Evolutionary conservation across 2,113 vertebrate species (phyloP).

Genomic region (Ciconia stormi): DNA sequence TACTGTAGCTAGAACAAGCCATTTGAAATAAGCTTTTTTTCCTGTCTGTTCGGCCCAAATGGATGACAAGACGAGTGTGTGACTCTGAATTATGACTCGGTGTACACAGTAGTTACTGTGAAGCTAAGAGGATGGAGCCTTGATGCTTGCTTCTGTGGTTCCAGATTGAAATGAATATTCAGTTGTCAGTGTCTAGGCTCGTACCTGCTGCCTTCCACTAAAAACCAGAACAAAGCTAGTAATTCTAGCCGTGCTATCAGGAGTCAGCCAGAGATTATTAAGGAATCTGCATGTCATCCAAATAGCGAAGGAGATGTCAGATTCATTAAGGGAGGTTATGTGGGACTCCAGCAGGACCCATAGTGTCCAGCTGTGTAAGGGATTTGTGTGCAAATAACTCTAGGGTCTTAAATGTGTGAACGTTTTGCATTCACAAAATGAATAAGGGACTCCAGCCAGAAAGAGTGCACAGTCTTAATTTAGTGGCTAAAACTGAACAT

Average conservation of each 20-base stretch:
- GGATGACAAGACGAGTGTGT: background rate
- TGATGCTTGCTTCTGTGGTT: background rate
- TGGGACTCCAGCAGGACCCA: background rate
- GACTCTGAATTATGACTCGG: background rate
- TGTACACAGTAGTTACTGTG: background rate
- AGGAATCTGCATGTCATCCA: background rate
- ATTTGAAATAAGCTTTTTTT: background rate
- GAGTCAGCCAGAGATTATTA: background rate
- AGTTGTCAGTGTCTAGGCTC: background rate
- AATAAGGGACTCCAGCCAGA: background rate
- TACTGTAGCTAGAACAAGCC: background rate
- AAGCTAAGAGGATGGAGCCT: background rate
- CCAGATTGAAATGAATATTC: background rate
- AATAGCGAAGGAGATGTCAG: background rate
- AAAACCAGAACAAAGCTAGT: background rate
- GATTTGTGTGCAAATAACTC: background rate
- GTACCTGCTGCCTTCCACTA: background rate
- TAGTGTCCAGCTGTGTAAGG: background rate
- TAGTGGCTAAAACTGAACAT: background rate
- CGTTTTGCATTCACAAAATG: background rate
- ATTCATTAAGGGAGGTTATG: background rate
- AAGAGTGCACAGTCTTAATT: background rate
- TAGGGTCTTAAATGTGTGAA: background rate
- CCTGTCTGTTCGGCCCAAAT: background rate
- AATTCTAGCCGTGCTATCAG: background rate